phyloP scores from a whole-genome alignment of 2,113 vertebrate genomes.

The Falco punctatus region DNA sequence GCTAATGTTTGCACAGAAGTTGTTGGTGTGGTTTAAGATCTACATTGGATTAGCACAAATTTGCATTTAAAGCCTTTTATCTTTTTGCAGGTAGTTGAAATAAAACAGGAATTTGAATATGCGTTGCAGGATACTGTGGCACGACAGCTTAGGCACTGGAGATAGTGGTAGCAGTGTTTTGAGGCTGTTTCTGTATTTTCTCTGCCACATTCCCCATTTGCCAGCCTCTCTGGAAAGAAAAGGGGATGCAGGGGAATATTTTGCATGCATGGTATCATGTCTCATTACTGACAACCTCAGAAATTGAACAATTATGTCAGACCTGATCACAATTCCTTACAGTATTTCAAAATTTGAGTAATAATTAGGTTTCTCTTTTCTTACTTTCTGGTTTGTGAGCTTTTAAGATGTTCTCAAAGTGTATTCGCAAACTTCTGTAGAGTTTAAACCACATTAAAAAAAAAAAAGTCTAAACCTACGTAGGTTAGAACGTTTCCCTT shows the following conservation, averaged over 20 bases:
- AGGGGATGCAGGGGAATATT: background rate
- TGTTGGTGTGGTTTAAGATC: background rate
- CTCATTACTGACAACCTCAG: background rate
- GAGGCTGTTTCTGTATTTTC: background rate
- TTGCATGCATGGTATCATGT: fast-evolving
- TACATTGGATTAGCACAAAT: background rate
- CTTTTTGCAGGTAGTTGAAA: background rate
- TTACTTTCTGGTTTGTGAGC: background rate
- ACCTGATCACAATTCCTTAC: background rate
- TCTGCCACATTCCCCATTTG: background rate
- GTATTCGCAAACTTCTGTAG: background rate
- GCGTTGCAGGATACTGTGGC: background rate
- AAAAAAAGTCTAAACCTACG: background rate
- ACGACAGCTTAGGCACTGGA: background rate
- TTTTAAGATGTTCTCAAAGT: background rate
- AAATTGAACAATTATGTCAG: background rate
- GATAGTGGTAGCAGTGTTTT: background rate
- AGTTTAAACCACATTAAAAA: background rate
- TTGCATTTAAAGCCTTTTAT: background rate
- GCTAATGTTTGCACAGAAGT: background rate
- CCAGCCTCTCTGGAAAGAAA: background rate
- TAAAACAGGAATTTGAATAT: background rate
- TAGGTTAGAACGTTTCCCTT: background rate
- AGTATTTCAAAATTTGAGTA: background rate
- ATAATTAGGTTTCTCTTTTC: background rate